These are phyloP conservation scores for Anas platyrhynchos DNA, from an alignment of 2,113 vertebrate genomes.

Conservation along the genomic window DNA sequence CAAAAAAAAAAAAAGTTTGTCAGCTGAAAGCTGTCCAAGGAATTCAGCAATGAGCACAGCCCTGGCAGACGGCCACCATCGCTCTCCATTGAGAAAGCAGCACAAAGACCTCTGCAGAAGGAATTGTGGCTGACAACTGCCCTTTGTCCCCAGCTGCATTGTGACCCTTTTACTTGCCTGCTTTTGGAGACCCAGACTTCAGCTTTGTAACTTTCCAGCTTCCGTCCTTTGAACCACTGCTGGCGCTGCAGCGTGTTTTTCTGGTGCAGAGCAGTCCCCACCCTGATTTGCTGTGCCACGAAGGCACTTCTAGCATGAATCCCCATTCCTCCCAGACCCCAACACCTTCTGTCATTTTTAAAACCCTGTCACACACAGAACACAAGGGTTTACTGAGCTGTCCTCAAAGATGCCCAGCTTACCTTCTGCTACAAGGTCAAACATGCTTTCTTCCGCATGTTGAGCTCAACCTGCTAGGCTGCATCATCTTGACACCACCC, in stretches of 20 bases:
- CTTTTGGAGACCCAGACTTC: background rate
- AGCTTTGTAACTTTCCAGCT: rapidly evolving
- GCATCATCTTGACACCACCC: background rate
- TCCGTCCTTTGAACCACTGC: too few species aligned
- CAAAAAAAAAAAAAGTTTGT: background rate
- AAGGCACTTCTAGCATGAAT: too few species aligned
- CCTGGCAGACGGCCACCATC: rapidly evolving
- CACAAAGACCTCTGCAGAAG: rapidly evolving
- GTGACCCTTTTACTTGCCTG: background rate
- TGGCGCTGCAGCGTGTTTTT: too few species aligned
- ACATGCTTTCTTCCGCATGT: rapidly evolving
- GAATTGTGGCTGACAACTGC: rapidly evolving
- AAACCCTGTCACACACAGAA: background rate
- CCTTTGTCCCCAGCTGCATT: rapidly evolving
- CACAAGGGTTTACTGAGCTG: background rate
- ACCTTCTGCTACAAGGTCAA: rapidly evolving
- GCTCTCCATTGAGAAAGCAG: background rate
- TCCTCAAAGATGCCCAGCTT: background rate
- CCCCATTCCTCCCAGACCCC: background rate
- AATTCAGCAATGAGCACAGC: rapidly evolving
- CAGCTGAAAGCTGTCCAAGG: rapidly evolving
- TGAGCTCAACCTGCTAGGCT: background rate
- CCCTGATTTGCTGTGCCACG: rapidly evolving
- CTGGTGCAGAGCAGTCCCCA: too few species aligned
- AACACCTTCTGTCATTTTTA: rapidly evolving